phyloP scores from a whole-genome alignment of 2,797 vertebrate genomes.

The Thunnus albacares region DNA sequence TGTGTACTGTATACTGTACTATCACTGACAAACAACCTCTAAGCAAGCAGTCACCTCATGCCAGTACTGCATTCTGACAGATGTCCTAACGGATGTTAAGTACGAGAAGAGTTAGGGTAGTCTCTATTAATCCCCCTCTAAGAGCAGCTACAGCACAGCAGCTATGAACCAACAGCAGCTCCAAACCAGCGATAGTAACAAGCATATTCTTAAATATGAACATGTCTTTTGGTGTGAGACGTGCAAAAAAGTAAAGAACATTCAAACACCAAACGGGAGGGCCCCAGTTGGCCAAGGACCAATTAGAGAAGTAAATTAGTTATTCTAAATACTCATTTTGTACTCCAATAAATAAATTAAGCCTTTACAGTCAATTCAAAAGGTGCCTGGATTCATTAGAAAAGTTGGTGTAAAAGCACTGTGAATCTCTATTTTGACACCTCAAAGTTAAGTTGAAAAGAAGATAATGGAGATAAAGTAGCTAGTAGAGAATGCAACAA shows the following conservation, averaged over 20 bases:
- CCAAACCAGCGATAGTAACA: not conserved
- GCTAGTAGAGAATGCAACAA: too few relatives aligned
- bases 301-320: not conserved
- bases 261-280: not conserved
- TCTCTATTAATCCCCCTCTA: conserved; percentile 15
- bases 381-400: not conserved
- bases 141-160: conserved; percentile 10
- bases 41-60: conserved; percentile 17
- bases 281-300: not conserved
- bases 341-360: not conserved
- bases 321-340: not conserved
- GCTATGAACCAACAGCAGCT: not conserved
- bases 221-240: not conserved
- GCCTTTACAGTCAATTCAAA: not conserved
- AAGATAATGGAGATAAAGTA: too few relatives aligned
- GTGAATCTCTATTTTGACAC: not conserved
- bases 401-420: not conserved
- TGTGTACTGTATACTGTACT: conserved; percentile 42
- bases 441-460: too few relatives aligned
- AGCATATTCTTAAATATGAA: not conserved
- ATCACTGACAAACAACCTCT: conserved; percentile 15
- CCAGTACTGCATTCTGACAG: conserved; percentile 15
- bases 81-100: conserved; percentile 41
- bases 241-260: not conserved
- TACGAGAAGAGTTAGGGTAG: conserved; percentile 19